Conservation (phyloP, 2,888 invertebrate genomes). For the Metellina segmentata region DNA sequence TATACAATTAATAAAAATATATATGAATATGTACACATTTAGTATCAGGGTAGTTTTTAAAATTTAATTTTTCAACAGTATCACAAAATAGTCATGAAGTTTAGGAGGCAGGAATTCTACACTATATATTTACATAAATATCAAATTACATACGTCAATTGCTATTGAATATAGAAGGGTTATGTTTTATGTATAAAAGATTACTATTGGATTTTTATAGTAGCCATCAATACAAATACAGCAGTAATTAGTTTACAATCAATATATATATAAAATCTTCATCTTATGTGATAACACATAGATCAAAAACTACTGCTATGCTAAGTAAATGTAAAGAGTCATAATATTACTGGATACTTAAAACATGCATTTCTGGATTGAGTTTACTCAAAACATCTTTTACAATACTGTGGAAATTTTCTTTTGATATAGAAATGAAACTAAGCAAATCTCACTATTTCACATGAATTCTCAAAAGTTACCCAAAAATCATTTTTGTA, state of each 20-base stretch:
- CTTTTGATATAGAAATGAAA: too few relatives aligned
- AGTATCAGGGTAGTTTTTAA: constrained; percentile 28
- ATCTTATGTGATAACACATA: background rate
- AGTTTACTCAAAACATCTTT: too few relatives aligned
- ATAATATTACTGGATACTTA: background rate
- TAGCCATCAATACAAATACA: constrained; percentile 26
- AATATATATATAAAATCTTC: constrained; percentile 14
- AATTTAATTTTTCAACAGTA: constrained; percentile 52
- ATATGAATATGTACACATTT: constrained; percentile 36
- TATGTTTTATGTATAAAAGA: background rate
- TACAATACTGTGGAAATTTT: too few relatives aligned
- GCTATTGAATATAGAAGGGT: background rate
- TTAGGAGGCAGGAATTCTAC: constrained; percentile 23
- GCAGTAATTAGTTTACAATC: background rate
- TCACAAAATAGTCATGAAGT: constrained; percentile 63
- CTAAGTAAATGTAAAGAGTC: background rate
- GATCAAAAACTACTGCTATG: background rate
- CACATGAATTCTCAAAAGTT: too few relatives aligned
- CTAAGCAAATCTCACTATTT: too few relatives aligned
- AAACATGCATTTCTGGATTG: background rate
- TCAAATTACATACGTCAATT: constrained; percentile 16
- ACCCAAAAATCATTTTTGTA: too few relatives aligned
- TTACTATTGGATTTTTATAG: background rate
- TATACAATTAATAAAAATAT: constrained; percentile 51
- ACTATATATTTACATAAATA: constrained; percentile 22